phyloP scores from a whole-genome alignment of 2,113 vertebrate species.

The Indri indri region DNA sequence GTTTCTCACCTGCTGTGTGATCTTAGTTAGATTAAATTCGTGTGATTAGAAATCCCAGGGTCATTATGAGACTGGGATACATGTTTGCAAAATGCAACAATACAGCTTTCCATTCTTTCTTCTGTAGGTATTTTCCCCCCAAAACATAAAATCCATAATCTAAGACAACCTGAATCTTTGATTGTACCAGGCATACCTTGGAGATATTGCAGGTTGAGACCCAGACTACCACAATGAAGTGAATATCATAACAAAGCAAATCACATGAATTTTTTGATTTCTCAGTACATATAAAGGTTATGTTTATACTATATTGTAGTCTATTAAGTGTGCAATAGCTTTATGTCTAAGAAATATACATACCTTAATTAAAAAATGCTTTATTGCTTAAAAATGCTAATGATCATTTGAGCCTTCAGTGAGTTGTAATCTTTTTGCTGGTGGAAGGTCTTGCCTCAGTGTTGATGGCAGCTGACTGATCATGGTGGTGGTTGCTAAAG shows the following conservation, averaged over 20 bases:
- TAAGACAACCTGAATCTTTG: background rate
- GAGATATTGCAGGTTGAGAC: background rate
- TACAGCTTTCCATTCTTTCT: constrained; percentile 1
- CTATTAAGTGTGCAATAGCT: background rate
- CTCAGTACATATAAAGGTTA: background rate
- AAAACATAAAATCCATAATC: constrained; percentile 38
- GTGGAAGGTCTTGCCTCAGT: background rate
- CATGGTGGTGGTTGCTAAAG: background rate
- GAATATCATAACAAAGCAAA: background rate
- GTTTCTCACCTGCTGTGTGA: background rate
- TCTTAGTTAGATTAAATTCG: constrained; percentile 34
- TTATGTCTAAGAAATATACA: background rate
- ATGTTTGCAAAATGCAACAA: constrained; percentile 21
- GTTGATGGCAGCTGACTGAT: background rate
- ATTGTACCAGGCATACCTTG: background rate
- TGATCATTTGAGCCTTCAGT: background rate
- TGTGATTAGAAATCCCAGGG: background rate
- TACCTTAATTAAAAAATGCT: background rate
- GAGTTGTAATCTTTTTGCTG: background rate
- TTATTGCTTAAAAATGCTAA: background rate
- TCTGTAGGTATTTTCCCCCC: background rate
- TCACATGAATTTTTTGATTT: background rate
- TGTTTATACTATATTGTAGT: background rate
- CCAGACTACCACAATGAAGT: background rate
- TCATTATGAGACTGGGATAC: background rate